Base-by-base conservation (phyloP, 2,888 invertebrate genomes). In the Trypoxylon attenuatum region DNA sequence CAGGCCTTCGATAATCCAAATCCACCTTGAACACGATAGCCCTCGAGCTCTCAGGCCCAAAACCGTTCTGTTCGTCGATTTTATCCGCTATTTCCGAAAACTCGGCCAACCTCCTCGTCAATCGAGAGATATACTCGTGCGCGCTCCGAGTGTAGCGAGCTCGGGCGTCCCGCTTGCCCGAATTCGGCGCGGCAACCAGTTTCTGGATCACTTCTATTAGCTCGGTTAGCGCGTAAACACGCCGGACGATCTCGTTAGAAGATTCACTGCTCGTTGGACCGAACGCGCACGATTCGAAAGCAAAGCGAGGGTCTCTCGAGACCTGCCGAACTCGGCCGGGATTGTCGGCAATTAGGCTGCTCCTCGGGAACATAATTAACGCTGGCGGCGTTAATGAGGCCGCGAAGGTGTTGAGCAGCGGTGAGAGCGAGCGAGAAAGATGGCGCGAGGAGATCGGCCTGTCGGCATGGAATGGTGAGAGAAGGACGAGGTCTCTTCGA, bases 301-400 rank as follows among this genome's bases (percentile, higher is more conserved):
- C n/a, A n/a, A n/a, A n/a, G n/a, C n/a, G n/a, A n/a, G n/a, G n/a
- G n/a, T n/a, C n/a, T n/a, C n/a, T n/a, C n/a, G n/a, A n/a, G n/a
- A n/a, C n/a, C 46, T 21, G 29, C 16, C 25, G 54, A 43, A 41
- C 25, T 60, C 61, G 49, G 53, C 43, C 62, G 61, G 60, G 65
- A 77, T 81, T 78, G 82, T 75, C 78, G 78, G 82, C 82, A 82
- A 83, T 85, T 85, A 84, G 83, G 79, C 74, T 71, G 77, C 68
- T 73, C 69, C 76, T 66, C 71, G 68, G 71, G 77, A 82, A 83
- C 82, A 82, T 83, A 84, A 84, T 86, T 85, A 86, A 85, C 84
- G 72, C 80, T 70, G 56, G 47, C 72, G 63, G 83, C 81, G 86
- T 86, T 86, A 86, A 86, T 85, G 82, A 84, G 83, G 75, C 74